Base-by-base conservation (phyloP, 1,140 invertebrate species). In the Drosophila punjabiensis region DNA sequence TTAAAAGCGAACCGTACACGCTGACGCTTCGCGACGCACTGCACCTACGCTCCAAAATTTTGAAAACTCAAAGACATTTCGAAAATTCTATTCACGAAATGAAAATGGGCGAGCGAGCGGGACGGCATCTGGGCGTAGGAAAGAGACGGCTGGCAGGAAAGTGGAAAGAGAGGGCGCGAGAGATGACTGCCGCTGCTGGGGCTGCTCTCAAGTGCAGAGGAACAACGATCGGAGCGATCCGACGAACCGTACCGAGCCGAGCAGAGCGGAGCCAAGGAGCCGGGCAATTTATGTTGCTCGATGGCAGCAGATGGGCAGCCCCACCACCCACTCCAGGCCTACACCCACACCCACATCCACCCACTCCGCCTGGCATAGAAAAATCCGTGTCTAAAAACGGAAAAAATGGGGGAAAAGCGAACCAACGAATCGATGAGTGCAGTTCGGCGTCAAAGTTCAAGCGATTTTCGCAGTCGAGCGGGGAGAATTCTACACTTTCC, bases 31-130 rank as follows among this genome's bases (percentile, higher is more conserved):
- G 83, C 88, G 85, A 92, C 89, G 90, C 81, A 92, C 92, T 92
- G 92, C 92, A 92, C 91, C 92, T 91, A 92, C 91, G 92, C 89
- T 92, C 91, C 82, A 92, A 91, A 91, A 88, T 88, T 88, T 91
- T 63, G 71, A 89, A 90, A 90, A 90, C 85, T 90, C 86, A 90
- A 89, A 89, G 85, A 89, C 85, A 77, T 84, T 90, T 81, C 59
- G 79, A 88, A 87, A 88, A 89, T 87, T 88, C 85, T 88, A 79
- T 86, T 86, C 82, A 79, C 59, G 66, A 87, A 87, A 80, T 60
- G 66, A 70, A 39, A 58, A 79, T 78, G 66, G 55, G 61, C 41
- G 79, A 48, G 77, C n/a, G 24, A 76, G 73, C 52, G 78, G 59
- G 79, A 81, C 4, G 43, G 55, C 43, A 45, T 30, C 28, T n/a